Base-by-base conservation (phyloP, 2,113 vertebrate genomes). In the Vulpes vulpes region DNA sequence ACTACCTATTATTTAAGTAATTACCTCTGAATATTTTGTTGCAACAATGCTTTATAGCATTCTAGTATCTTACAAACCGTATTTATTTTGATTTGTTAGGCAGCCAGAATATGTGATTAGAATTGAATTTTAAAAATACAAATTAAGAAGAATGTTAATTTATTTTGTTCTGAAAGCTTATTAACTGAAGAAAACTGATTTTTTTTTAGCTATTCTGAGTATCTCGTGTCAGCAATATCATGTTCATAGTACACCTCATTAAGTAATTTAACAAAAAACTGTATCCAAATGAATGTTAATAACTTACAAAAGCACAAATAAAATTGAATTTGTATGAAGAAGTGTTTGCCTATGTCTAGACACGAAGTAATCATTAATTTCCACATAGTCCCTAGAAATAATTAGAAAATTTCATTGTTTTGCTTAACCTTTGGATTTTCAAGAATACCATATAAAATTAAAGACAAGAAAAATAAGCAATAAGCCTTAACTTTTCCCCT, bases 351-450 rank as follows among this genome's bases (percentile, higher is more conserved):
- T 94, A 27, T 97, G 89, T 82, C 32, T 96, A 89, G 94, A 88
- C 43, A 96, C 2, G n/a, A 25, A 38, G 64, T 89, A 98, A 96
- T 88, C 51, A 86, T 96, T 98, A 95, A 97, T 98, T 98, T 97
- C 7, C 0, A 4, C 23, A 92, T 74, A 80, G 62, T 92, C 35
- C 65, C 93, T 83, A 1, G 22, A 98, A 97, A 96, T 30, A 93
- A 95, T 96, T 84, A 94, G 71, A 86, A 81, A 97, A 94, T 98
- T 96, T 95, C 74, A 67, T 84, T 59, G 25, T 86, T 96, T 78
- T 96, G 30, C 23, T 91, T 96, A 98, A 85, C 19, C 32, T 96
- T 98, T 91, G 2, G 62, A 96, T 69, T 97, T 98, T 97, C 3
- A 57, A 97, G 94, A 80, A 96, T 49, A 97, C 7, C 9, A 55